phyloP scores from a whole-genome alignment of 2,888 invertebrate genomes.

The Ctenicera cuprea region DNA sequence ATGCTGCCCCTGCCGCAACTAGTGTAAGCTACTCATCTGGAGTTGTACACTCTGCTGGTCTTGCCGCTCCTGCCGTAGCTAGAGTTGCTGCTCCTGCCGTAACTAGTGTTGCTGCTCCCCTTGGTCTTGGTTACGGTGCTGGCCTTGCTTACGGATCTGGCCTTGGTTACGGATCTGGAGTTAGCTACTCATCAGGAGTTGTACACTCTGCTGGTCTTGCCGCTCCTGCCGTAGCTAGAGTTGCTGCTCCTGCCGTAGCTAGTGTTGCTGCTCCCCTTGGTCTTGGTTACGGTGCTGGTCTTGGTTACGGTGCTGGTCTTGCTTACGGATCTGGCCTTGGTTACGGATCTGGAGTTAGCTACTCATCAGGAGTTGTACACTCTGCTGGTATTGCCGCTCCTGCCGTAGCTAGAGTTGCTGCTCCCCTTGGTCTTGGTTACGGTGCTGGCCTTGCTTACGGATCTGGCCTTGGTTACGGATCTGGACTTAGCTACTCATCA shows the following conservation, averaged over 20 bases:
- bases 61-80: conserved; percentile 42
- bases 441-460: background rate
- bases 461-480: background rate
- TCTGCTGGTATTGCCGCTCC: conserved; percentile 34
- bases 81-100: conserved; percentile 29
- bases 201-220: conserved; percentile 51
- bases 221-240: conserved; percentile 4
- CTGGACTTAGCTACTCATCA: conserved; percentile 2
- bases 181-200: conserved; percentile 27
- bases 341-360: background rate
- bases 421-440: conserved; percentile 1
- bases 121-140: conserved; percentile 60
- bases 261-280: conserved; percentile 71
- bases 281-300: conserved; percentile 46
- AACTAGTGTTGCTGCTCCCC: conserved; percentile 72
- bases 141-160: background rate
- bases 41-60: conserved; percentile 31
- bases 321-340: background rate
- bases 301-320: background rate
- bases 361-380: conserved; percentile 17
- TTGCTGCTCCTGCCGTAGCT: conserved; percentile 64
- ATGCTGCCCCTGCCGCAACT: conserved; percentile 44
- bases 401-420: conserved; percentile 6
- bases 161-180: background rate
- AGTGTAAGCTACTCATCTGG: conserved; percentile 4